These are phyloP conservation scores for Lates calcarifer DNA, from an alignment of 2,113 vertebrate genomes.

Conservation along the genomic window DNA sequence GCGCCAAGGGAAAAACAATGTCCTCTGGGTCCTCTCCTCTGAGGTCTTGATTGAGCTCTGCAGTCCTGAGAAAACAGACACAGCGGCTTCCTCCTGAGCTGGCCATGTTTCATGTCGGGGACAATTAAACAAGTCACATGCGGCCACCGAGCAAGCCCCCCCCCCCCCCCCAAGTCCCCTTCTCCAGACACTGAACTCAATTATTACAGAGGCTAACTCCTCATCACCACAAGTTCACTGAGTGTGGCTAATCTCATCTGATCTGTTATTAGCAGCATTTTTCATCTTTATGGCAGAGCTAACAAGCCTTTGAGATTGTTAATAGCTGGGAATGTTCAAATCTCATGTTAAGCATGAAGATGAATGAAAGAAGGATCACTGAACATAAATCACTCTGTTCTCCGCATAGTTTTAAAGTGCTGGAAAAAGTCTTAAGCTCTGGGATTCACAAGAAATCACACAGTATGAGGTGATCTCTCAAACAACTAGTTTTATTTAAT, in stretches of 20 bases:
- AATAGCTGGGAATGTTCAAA: slow-evolving; percentile 72
- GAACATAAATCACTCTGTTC: slow-evolving; percentile 61
- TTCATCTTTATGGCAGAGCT: slow-evolving; percentile 76
- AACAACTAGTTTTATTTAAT: slow-evolving; percentile 66
- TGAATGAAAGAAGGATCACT: slow-evolving; percentile 62
- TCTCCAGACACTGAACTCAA: slow-evolving; percentile 54
- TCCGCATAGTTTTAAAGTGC: slow-evolving; percentile 37
- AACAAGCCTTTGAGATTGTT: slow-evolving; percentile 73
- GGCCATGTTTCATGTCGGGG: slow-evolving; percentile 71
- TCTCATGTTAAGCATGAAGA: slow-evolving; percentile 68
- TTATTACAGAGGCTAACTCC: slow-evolving; percentile 60
- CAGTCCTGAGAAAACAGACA: slow-evolving; percentile 71
- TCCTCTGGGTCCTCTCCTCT: slow-evolving; percentile 54
- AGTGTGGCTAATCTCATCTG: slow-evolving; percentile 79
- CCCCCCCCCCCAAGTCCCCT: slow-evolving; percentile 22
- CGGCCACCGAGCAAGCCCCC: slow-evolving; percentile 34
- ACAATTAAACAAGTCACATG: slow-evolving; percentile 78
- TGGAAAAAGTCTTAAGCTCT: slow-evolving; percentile 23
- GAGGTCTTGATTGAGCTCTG: slow-evolving; percentile 68
- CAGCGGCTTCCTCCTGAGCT: slow-evolving; percentile 62
- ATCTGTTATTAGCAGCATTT: slow-evolving; percentile 77
- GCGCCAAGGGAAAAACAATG: slow-evolving; percentile 26
- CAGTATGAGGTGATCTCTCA: slow-evolving; percentile 49
- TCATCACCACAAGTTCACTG: slow-evolving; percentile 59
- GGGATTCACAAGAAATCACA: slow-evolving; percentile 44